Base-by-base conservation (phyloP, 2,888 invertebrate genomes). In the Mesoligia furuncula region DNA sequence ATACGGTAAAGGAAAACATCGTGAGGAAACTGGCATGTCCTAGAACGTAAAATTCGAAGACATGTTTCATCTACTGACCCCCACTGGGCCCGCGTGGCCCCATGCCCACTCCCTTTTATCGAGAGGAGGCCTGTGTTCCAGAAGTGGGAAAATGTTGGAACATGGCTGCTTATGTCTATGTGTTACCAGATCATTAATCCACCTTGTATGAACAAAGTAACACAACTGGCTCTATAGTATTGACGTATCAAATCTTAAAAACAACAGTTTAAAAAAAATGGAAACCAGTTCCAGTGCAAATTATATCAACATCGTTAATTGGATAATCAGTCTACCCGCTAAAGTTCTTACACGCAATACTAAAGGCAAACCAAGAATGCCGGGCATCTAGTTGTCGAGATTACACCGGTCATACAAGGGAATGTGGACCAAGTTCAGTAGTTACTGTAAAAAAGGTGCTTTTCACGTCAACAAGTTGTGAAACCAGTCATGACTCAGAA, bases 391-490 rank as follows among this genome's bases (percentile, higher is more conserved):
- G 80, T 79, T 69, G 75, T 66, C 72, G 73, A 79, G 83, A 85
- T 85, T 84, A 80, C 88, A 76, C 81, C 73, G 48, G 77, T 61
- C 78, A 54, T 79, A 80, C 73, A 83, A 65, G 82, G 76, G 62
- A 73, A 89, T 82, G 77, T 87, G 73, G 82, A 83, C 79, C 86
- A 85, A 88, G 87, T 89, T 87, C 77, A 80, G 66, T 62, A 54
- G 75, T 72, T 70, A 69, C 31, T 62, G 71, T 59, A 82, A 88
- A 86, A 88, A 85, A 87, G 66, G 70, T 54, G 61, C 17, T 80
- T 79, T 79, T 70, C 65, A 67, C 72, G 62, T 75, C 73, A 73
- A 71, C 67, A 68, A 70, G 61, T 88, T 81, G 85, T 75, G 64
- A 62, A 80, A 84, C 82, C 68, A 75, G 80, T 71, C 65, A 69